phyloP scores from a whole-genome alignment of 2,113 vertebrate genomes.

The Nerophis ophidion region DNA sequence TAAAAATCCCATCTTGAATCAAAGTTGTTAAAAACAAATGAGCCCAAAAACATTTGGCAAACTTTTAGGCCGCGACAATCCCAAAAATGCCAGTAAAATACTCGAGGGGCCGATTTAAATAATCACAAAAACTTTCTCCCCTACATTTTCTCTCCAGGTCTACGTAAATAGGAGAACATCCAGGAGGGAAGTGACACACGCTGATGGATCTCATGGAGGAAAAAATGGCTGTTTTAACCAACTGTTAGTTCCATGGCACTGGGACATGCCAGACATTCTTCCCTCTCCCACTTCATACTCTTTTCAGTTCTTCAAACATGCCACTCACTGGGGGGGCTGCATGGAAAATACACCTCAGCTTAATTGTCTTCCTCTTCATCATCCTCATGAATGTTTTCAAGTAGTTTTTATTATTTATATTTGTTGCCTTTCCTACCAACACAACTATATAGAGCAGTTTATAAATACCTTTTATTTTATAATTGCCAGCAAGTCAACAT shows the following conservation, averaged over 20 bases:
- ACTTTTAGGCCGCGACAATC: too few species aligned
- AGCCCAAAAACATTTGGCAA: too few species aligned
- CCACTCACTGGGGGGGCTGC: constrained; percentile 52
- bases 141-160: constrained; percentile 58
- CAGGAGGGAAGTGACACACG: constrained; percentile 30
- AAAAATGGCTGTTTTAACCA: constrained; percentile 46
- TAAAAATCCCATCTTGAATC: too few species aligned
- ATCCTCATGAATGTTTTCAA: constrained; percentile 22
- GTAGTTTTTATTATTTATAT: constrained; percentile 35
- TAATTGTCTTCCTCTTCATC: constrained; percentile 33
- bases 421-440: constrained; percentile 23
- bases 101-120: not conserved
- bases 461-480: constrained; percentile 33
- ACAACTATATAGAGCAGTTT: constrained; percentile 33
- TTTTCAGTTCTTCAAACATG: constrained; percentile 41
- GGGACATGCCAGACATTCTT: constrained; percentile 35
- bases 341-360: constrained; percentile 45
- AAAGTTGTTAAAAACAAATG: too few species aligned
- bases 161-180: constrained; percentile 67
- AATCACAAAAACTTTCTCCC: not conserved
- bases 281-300: constrained; percentile 30
- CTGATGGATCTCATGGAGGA: constrained; percentile 23
- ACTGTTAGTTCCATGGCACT: constrained; percentile 19
- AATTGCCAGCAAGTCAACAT: constrained; percentile 32
- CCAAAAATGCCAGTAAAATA: too few species aligned